Evolutionary conservation across 1,140 invertebrate species (phyloP).

Genomic region (Lucilia sericata): DNA sequence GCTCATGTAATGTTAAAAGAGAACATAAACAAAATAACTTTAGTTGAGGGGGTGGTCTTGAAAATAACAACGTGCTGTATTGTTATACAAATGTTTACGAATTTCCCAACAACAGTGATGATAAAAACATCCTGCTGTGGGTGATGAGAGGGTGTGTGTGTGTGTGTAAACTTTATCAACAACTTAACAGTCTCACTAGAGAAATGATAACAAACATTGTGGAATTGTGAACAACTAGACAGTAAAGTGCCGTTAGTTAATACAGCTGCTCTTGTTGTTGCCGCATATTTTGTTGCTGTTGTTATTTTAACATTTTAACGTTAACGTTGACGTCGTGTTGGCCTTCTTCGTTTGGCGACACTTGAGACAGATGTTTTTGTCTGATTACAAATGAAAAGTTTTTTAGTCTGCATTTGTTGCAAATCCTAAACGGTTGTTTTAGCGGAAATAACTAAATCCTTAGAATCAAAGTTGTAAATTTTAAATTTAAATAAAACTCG

Average conservation of each 20-base stretch:
- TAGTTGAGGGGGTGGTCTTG: too few species aligned
- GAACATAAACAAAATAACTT: too few species aligned
- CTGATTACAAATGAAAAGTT: background rate
- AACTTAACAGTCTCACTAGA: background rate
- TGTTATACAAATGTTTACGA: background rate
- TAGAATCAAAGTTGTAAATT: background rate
- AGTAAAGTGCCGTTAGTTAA: background rate
- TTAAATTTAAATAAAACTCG: background rate
- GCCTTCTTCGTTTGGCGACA: background rate
- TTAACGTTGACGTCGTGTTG: background rate
- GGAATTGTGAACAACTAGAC: background rate
- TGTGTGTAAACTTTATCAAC: background rate
- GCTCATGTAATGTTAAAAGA: too few species aligned
- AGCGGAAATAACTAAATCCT: background rate
- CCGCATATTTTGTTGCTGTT: background rate
- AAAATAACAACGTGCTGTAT: background rate
- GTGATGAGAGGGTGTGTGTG: background rate
- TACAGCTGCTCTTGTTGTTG: background rate
- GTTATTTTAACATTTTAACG: background rate
- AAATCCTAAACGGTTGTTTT: conserved; percentile 11
- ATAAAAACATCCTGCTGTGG: background rate
- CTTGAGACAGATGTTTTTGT: conserved; percentile 14
- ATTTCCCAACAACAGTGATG: background rate
- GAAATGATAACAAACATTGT: background rate
- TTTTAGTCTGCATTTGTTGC: conserved; percentile 25